Conservation (phyloP, 2,797 vertebrate species). For the Chloroceryle amazona region DNA sequence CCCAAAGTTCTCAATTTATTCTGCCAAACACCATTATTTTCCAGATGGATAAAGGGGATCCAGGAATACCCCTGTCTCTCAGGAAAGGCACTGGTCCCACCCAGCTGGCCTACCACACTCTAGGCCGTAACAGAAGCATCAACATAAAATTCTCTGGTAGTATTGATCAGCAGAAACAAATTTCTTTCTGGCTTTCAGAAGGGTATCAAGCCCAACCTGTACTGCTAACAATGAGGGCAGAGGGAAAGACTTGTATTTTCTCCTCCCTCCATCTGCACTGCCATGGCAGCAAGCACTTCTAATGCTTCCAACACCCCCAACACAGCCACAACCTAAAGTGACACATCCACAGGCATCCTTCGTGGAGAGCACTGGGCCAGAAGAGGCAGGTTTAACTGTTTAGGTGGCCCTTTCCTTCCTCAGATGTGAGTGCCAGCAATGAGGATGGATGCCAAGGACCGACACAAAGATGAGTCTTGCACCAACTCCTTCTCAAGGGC, state of each 20-base stretch:
- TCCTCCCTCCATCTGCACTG: not conserved
- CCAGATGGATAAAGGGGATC: accelerated
- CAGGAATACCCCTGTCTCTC: accelerated
- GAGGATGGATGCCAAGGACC: not conserved
- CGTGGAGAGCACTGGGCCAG: accelerated
- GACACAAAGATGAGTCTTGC: accelerated
- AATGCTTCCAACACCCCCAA: accelerated
- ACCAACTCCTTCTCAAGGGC: not conserved
- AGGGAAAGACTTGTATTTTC: not conserved
- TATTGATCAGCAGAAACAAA: not conserved
- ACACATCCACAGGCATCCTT: not conserved
- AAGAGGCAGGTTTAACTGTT: not conserved
- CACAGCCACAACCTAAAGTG: not conserved
- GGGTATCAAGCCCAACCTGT: accelerated
- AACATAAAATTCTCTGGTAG: not conserved
- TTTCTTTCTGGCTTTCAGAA: not conserved
- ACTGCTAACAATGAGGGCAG: not conserved
- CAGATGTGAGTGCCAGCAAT: accelerated
- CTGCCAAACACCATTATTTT: not conserved
- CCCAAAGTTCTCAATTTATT: not conserved
- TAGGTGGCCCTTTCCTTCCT: accelerated
- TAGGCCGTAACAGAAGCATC: accelerated
- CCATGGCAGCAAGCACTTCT: not conserved
- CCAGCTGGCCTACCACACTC: not conserved
- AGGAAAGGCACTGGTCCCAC: not conserved